Evolutionary conservation across 92 coral and sea anemone species (phyloP).

Genomic region (Palythoa heliodiscus): DNA sequence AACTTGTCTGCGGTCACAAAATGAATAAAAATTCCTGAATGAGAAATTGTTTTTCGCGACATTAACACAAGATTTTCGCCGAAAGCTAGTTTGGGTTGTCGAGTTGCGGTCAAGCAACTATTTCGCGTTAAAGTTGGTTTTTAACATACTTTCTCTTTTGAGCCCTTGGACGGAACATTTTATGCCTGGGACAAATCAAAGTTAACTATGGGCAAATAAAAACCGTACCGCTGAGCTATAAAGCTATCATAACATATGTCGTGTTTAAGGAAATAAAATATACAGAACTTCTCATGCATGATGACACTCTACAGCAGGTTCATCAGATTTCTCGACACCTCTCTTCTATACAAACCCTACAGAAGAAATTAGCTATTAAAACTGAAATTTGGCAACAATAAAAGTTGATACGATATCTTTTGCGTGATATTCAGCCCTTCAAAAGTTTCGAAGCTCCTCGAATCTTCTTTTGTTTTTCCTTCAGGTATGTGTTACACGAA

Average conservation of each 20-base stretch:
- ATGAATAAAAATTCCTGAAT: neutral
- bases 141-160: neutral
- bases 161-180: neutral
- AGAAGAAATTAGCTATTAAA: neutral
- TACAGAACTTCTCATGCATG: neutral
- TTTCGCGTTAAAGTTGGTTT: neutral
- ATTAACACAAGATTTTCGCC: neutral
- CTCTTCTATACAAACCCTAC: neutral
- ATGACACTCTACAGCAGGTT: neutral
- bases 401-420: neutral
- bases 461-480: neutral
- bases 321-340: neutral
- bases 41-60: neutral
- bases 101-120: neutral
- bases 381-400: neutral
- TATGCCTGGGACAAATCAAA: conserved; percentile 22
- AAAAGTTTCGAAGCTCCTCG: neutral
- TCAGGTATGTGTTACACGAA: neutral
- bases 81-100: neutral
- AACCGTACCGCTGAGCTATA: neutral
- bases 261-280: conserved; percentile 10
- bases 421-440: neutral
- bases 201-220: too few relatives aligned
- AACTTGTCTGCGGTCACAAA: conserved; percentile 15
- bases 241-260: neutral